Evolutionary conservation across 2,797 vertebrate species (phyloP).

Genomic region (Moxostoma hubbsi): DNA sequence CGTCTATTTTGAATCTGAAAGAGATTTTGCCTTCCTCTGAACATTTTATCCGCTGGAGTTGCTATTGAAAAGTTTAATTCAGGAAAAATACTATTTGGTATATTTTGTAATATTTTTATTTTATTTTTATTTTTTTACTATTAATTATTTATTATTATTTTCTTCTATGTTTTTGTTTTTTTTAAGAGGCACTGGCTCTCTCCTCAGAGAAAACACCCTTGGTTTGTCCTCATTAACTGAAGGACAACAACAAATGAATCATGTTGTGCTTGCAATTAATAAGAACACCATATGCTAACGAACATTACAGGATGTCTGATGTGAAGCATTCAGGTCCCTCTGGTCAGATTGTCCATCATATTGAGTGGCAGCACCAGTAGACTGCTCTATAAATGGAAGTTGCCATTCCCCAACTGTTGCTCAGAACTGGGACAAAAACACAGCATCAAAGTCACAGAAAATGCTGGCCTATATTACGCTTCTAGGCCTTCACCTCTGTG

Average conservation of each 20-base stretch:
- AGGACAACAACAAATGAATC: not conserved
- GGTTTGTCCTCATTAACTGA: not conserved
- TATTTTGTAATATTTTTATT: too few relatives aligned
- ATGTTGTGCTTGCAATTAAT: not conserved
- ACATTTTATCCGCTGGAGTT: too few relatives aligned
- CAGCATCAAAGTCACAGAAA: constrained; percentile 56
- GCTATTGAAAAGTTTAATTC: too few relatives aligned
- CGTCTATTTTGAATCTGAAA: too few relatives aligned
- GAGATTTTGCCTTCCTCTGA: too few relatives aligned
- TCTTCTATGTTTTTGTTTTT: not conserved
- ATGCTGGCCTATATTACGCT: constrained; percentile 52
- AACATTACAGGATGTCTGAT: constrained; percentile 13
- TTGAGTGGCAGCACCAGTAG: constrained; percentile 29
- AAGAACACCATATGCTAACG: constrained; percentile 17
- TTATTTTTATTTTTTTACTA: not conserved
- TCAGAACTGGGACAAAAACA: constrained; percentile 58
- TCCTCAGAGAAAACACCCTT: too few relatives aligned
- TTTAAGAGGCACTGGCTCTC: not conserved
- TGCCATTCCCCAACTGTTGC: constrained; percentile 35
- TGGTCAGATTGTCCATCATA: constrained; percentile 50
- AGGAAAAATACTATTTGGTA: too few relatives aligned
- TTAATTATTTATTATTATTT: not conserved
- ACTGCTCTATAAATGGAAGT: constrained; percentile 55
- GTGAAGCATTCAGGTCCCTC: constrained; percentile 4
- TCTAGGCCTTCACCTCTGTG: constrained; percentile 46